These are phyloP conservation scores for Alviniconcha strummeri DNA, from an alignment of 2,888 invertebrate species.

Conservation along the genomic window DNA sequence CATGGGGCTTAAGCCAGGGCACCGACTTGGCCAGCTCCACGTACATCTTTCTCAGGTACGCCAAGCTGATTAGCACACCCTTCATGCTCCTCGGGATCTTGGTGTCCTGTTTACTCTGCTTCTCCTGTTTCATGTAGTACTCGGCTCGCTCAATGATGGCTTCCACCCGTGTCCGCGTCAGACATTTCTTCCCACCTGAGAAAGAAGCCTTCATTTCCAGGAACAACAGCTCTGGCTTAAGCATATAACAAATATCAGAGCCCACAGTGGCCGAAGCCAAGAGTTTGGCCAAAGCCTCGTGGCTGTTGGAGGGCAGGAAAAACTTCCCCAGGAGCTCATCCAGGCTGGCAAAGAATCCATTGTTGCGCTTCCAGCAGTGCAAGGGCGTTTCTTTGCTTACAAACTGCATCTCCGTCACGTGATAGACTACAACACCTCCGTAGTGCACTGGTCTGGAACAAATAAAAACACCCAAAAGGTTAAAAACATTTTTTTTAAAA, in stretches of 20 bases:
- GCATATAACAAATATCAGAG: conserved; percentile 6
- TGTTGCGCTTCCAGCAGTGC: conserved; percentile 26
- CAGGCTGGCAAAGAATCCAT: conserved; percentile 20
- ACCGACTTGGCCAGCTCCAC: not conserved
- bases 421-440: not conserved
- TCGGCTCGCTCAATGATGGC: not conserved
- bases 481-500: too few relatives aligned
- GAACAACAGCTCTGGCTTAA: conserved; percentile 1
- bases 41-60: conserved; percentile 12
- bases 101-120: not conserved
- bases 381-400: not conserved
- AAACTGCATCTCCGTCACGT: conserved; percentile 9
- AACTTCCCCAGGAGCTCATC: not conserved
- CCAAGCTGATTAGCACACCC: conserved; percentile 7
- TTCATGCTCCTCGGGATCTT: not conserved
- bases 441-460: conserved; percentile 15
- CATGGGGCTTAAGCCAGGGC: not conserved
- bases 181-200: too few relatives aligned
- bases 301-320: not conserved
- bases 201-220: not conserved
- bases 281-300: not conserved
- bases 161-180: too few relatives aligned
- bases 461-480: too few relatives aligned
- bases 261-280: not conserved
- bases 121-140: not conserved